Evolutionary conservation across 2,888 invertebrate species (phyloP).

Genomic region (Lepidochrysops patricia): DNA sequence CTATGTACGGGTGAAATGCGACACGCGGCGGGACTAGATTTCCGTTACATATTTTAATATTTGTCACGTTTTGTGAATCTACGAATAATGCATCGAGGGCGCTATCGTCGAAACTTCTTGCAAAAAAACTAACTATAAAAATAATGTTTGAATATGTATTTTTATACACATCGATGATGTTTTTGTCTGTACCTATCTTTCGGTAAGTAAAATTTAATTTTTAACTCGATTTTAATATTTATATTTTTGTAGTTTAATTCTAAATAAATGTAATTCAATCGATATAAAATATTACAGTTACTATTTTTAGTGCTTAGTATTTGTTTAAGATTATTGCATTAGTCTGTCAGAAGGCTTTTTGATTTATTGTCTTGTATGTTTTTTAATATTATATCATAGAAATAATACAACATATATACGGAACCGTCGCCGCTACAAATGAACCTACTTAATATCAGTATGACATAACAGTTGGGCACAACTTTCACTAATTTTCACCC

Average conservation of each 20-base stretch:
- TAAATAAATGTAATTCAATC: too few relatives aligned
- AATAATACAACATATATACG: slow-evolving; percentile 56
- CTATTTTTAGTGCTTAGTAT: too few relatives aligned
- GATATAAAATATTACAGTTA: too few relatives aligned
- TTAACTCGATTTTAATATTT: too few relatives aligned
- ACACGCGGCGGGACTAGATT: slow-evolving; percentile 64
- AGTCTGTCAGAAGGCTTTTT: background rate
- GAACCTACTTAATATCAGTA: slow-evolving; percentile 22
- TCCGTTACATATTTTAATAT: slow-evolving; percentile 47
- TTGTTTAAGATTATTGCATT: too few relatives aligned
- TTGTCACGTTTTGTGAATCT: background rate
- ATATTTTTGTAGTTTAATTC: too few relatives aligned
- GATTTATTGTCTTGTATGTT: background rate
- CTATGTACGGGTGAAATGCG: slow-evolving; percentile 60
- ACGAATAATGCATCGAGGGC: too few relatives aligned
- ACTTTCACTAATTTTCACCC: background rate
- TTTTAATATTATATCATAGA: background rate
- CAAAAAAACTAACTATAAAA: too few relatives aligned
- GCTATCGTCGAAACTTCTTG: too few relatives aligned
- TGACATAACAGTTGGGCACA: slow-evolving; percentile 16
- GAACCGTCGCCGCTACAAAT: slow-evolving; percentile 55
- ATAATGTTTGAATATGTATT: too few relatives aligned
- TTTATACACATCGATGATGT: slow-evolving; percentile 18
- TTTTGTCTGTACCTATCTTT: too few relatives aligned
- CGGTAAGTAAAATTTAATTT: too few relatives aligned